A percentile compares a stretch with the other conserved stretches of the same genome.
These are phyloP conservation scores for Scaptomyza tumidula DNA, from an alignment of 2,888 invertebrate genomes.

Conservation along the genomic window DNA sequence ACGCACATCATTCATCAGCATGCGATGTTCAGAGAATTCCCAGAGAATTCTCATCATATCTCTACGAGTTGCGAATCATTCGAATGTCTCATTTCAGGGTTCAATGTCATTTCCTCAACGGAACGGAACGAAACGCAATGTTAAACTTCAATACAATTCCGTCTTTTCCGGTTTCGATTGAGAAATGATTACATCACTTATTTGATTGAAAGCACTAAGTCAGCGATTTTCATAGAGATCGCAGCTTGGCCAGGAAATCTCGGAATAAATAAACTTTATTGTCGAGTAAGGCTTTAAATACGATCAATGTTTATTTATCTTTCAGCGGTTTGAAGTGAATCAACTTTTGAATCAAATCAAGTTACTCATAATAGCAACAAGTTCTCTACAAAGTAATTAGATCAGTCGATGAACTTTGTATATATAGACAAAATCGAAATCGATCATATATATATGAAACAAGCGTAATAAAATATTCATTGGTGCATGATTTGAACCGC, in stretches of 20 bases:
- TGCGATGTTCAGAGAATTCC: too few relatives aligned
- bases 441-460: neutral
- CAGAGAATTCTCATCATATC: too few relatives aligned
- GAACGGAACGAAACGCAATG: conserved; percentile 6
- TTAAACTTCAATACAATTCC: conserved; percentile 15
- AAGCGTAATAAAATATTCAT: conserved; percentile 1
- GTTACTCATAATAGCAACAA: neutral
- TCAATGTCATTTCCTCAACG: conserved; percentile 66
- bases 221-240: too few relatives aligned
- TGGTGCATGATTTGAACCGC: conserved; percentile 21
- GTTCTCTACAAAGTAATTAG: neutral
- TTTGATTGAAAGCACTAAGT: neutral
- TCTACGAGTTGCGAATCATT: too few relatives aligned
- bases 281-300: too few relatives aligned
- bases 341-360: neutral
- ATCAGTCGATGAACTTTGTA: conserved; percentile 7
- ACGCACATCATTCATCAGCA: neutral
- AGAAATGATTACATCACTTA: neutral
- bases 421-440: neutral
- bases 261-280: too few relatives aligned
- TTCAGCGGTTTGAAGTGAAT: neutral
- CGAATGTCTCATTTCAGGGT: conserved; percentile 19
- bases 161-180: conserved; percentile 50
- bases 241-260: too few relatives aligned
- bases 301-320: neutral